phyloP scores from a whole-genome alignment of 2,888 invertebrate species.

The Heliconius sara region DNA sequence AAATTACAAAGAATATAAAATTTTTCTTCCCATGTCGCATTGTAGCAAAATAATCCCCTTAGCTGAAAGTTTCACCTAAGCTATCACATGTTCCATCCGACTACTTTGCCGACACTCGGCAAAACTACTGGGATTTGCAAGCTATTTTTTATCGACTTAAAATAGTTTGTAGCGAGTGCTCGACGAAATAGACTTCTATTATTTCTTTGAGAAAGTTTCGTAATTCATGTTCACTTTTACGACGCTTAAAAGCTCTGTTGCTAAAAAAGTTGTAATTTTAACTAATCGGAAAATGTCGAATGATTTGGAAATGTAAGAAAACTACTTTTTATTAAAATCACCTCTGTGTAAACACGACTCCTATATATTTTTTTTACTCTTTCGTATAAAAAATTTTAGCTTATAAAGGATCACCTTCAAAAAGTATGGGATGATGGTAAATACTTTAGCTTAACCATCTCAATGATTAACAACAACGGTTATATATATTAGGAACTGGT shows the following conservation, averaged over 20 bases:
- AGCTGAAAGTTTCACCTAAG: slow-evolving; percentile 70
- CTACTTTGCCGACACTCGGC: slow-evolving; percentile 70
- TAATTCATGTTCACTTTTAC: background rate
- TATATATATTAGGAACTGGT: background rate
- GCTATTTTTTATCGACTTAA: slow-evolving; percentile 70
- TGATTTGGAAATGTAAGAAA: no score
- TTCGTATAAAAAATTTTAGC: background rate
- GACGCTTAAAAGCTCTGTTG: background rate
- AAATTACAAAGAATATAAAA: background rate
- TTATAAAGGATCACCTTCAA: no score
- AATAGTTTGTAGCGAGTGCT: slow-evolving; percentile 53
- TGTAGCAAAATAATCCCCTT: slow-evolving; percentile 54
- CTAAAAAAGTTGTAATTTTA: no score
- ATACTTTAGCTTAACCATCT: no score
- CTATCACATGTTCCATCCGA: slow-evolving; percentile 71
- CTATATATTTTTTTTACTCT: background rate
- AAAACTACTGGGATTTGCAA: slow-evolving; percentile 70
- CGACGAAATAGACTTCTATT: slow-evolving; percentile 23
- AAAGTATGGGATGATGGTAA: no score
- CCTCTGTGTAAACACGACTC: no score
- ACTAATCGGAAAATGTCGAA: no score
- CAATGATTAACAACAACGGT: background rate
- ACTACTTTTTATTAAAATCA: no score
- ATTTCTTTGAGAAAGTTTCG: background rate
- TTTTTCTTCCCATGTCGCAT: slow-evolving; percentile 32